Base-by-base conservation (phyloP, 2,113 vertebrate species). In the Notothenia coriiceps region DNA sequence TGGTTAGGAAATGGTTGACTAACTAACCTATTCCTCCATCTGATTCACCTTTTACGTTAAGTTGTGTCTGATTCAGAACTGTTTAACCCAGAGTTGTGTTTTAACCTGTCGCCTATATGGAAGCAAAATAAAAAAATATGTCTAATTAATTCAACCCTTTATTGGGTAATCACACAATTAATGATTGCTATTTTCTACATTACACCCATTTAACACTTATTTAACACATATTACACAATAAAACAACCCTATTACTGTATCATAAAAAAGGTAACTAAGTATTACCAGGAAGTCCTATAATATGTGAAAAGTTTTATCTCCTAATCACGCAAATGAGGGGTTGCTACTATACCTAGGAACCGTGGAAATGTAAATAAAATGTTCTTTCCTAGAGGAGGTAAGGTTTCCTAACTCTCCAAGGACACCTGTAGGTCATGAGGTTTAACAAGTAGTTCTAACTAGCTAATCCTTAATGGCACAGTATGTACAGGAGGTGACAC, bases 1-100 rank as follows among this genome's bases (percentile, higher is more conserved):
- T 93, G 94, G 92, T 96, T 95, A 94, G 91, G 92, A 94, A 94
- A 94, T 84, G 86, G 92, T 94, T 91, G 88, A 93, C 92, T 94
- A 91, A 87, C 56, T 85, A 9, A 29, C 15, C 6, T 71, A 29
- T 18, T 74, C 57, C 64, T 54, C 20, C n/a, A 59, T 29, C 52
- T 50, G 43, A 51, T 75, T 65, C 12, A 15, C 25, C 15, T 29
- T 56, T 56, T 55, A n/a, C 46, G 18, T 56, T 11, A 67, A 67
- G 11, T 47, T 47, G 10, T 54, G 47, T 54, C 9, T 13, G 51
- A 56, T 29, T 15, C 17, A 29, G 12, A 55, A 40, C 35, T 40
- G 35, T 40, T 29, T 40, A 10, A 29, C 57, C 10, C 50, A 40
- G 10, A 18, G n/a, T n/a, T 59, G n/a, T 52, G 56, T 56, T 65